These are phyloP conservation scores for Alentia gelatinosa DNA, from an alignment of 2,888 invertebrate species.

Conservation along the genomic window DNA sequence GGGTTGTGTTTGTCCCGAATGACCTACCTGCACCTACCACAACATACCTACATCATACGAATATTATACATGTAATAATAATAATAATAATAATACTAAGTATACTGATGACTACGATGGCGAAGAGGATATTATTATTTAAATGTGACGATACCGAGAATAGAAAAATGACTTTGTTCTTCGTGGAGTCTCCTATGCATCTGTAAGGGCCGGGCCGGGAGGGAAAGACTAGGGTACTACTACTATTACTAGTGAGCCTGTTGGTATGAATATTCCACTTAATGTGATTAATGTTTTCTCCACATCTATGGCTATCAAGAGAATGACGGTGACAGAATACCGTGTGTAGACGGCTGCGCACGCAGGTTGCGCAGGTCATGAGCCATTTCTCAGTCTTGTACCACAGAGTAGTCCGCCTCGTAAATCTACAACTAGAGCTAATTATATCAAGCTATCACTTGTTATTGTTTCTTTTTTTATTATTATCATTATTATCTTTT, in stretches of 20 bases:
- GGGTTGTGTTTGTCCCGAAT: neutral
- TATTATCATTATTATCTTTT: neutral
- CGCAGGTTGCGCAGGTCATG: neutral
- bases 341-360: neutral
- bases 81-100: neutral
- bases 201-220: neutral
- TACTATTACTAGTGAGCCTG: slow-evolving; percentile 37
- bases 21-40: slow-evolving; percentile 9
- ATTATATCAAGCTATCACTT: neutral
- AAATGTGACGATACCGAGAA: neutral
- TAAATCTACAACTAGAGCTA: slow-evolving; percentile 20
- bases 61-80: neutral
- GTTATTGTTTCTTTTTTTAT: slow-evolving; percentile 18
- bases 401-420: neutral
- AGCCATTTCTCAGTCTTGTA: slow-evolving; percentile 4
- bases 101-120: neutral
- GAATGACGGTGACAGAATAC: neutral
- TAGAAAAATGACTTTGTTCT: slow-evolving; percentile 12
- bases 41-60: neutral
- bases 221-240: neutral
- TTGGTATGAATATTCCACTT: slow-evolving; percentile 19
- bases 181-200: slow-evolving; percentile 33
- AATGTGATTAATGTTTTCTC: slow-evolving; percentile 42
- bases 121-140: neutral
- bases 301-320: slow-evolving; percentile 2